phyloP scores from a whole-genome alignment of 37 sponge, comb jelly and placozoan genomes.

The Axinella damicornis region DNA sequence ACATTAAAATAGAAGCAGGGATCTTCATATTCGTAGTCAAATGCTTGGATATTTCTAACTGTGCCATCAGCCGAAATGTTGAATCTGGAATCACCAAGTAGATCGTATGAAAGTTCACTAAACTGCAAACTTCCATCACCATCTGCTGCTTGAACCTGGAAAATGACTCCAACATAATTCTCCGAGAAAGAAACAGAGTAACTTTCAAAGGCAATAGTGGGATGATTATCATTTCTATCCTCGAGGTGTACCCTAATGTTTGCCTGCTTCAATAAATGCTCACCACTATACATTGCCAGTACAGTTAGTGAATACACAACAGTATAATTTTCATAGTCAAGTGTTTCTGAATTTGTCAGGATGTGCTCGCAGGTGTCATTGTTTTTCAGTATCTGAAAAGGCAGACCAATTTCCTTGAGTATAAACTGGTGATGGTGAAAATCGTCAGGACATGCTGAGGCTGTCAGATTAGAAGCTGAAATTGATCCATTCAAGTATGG shows the following conservation, averaged over 20 bases:
- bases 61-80: conserved; percentile 30
- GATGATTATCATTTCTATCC: conserved; percentile 68
- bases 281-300: conserved; percentile 39
- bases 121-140: conserved; percentile 38
- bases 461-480: no score
- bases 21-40: conserved; percentile 53
- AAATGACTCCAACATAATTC: conserved; percentile 18
- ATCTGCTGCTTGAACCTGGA: conserved; percentile 44
- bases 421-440: not conserved
- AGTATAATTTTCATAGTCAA: conserved; percentile 70
- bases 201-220: conserved; percentile 15
- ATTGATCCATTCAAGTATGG: no score
- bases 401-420: conserved; percentile 10
- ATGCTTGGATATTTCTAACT: conserved; percentile 2
- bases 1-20: conserved; percentile 38
- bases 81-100: conserved; percentile 32
- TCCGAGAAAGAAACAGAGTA: conserved; percentile 40
- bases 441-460: not conserved
- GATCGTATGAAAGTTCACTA: conserved; percentile 28
- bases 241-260: conserved; percentile 23
- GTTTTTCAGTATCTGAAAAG: conserved; percentile 14
- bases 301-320: conserved; percentile 27
- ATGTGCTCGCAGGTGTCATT: not conserved
- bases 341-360: conserved; percentile 10
- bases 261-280: not conserved